Conservation (phyloP, 2,113 vertebrate genomes). For the Origma solitaria region DNA sequence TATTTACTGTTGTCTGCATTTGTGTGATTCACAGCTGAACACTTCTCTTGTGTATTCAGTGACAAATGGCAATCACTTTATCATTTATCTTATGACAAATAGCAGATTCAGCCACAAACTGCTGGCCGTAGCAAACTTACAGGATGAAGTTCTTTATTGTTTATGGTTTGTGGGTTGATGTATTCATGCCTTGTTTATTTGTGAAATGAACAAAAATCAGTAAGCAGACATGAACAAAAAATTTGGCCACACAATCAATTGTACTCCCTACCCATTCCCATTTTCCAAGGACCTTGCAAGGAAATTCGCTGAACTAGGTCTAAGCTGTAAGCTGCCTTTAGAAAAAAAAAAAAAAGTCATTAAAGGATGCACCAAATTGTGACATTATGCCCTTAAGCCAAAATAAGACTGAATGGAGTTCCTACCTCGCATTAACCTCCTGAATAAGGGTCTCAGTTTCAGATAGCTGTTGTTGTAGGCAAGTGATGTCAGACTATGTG, state of each 20-base stretch:
- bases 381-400: constrained; percentile 81
- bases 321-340: constrained; percentile 75
- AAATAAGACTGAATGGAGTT: constrained; percentile 77
- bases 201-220: constrained; percentile 86
- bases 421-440: constrained; percentile 74
- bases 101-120: constrained; percentile 85
- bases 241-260: constrained; percentile 77
- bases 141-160: constrained; percentile 90
- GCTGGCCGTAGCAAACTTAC: constrained; percentile 87
- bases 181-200: constrained; percentile 91
- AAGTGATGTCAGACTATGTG: constrained; percentile 46
- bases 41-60: constrained; percentile 79
- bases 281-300: constrained; percentile 78
- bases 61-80: constrained; percentile 87
- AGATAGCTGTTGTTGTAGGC: constrained; percentile 61
- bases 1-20: constrained; percentile 73
- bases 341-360: constrained; percentile 70
- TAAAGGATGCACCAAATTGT: constrained; percentile 81
- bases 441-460: constrained; percentile 71
- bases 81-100: constrained; percentile 90
- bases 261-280: constrained; percentile 55
- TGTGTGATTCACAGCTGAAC: constrained; percentile 75
- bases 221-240: constrained; percentile 82
- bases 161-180: constrained; percentile 86
- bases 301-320: constrained; percentile 79